A percentile compares a stretch with the other conserved stretches of the same genome.
phyloP scores from a whole-genome alignment of 2,888 invertebrate species.

The Tenthredo scrophulariae region DNA sequence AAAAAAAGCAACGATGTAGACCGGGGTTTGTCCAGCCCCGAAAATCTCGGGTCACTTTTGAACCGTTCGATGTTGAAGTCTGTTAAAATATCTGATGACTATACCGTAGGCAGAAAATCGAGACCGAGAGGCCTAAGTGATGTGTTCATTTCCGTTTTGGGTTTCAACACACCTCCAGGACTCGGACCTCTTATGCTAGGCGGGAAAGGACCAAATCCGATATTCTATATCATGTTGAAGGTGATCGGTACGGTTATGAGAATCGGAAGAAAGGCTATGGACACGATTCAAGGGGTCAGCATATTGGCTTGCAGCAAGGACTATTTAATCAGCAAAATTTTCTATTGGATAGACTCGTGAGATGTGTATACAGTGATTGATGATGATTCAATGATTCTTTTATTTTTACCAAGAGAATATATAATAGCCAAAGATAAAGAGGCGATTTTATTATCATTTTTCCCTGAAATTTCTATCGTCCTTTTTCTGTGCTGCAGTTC shows the following conservation, averaged over 20 bases:
- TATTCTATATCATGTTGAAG: constrained; percentile 56
- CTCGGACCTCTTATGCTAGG: constrained; percentile 5
- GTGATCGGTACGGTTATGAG: constrained; percentile 57
- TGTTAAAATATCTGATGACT: background rate
- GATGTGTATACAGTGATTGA: background rate
- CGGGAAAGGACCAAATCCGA: background rate
- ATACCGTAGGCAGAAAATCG: background rate
- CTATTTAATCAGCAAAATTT: constrained; percentile 59
- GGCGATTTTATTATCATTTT: background rate
- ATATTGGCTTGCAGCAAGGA: constrained; percentile 61
- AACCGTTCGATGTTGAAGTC: background rate
- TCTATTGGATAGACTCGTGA: constrained; percentile 62
- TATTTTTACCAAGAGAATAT: background rate
- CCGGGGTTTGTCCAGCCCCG: background rate
- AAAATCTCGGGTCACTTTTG: background rate
- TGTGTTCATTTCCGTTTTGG: constrained; percentile 22
- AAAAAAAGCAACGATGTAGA: background rate
- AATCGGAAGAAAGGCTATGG: constrained; percentile 55
- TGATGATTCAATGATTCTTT: background rate
- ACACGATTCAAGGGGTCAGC: constrained; percentile 60
- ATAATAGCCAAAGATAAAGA: background rate
- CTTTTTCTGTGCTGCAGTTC: background rate
- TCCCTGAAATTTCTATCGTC: background rate
- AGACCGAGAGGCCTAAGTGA: background rate
- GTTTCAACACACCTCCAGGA: background rate